These are phyloP conservation scores for Muschampia plurimacula DNA, from an alignment of 2,888 invertebrate species.

Conservation along the genomic window DNA sequence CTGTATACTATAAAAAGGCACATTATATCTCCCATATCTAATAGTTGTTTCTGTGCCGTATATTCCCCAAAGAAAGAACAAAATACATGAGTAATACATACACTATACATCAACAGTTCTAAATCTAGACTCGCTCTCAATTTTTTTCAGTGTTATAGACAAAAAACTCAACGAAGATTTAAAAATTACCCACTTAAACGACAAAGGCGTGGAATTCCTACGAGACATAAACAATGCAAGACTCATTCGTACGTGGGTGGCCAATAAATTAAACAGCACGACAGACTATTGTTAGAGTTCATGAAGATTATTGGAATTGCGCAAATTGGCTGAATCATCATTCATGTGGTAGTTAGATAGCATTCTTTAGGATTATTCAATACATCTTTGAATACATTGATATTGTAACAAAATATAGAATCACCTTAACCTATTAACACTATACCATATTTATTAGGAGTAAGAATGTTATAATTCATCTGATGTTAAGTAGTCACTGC, in stretches of 20 bases:
- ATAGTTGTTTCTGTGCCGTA: no score
- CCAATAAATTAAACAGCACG: slow-evolving; percentile 22
- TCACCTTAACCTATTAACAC: neutral
- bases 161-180: neutral
- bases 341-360: neutral
- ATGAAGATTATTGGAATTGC: slow-evolving; percentile 28
- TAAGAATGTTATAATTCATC: no score
- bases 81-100: neutral
- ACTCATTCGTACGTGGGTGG: slow-evolving; percentile 24
- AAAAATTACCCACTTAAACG: neutral
- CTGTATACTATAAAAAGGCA: no score
- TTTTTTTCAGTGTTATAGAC: neutral
- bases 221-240: slow-evolving; percentile 28
- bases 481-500: no score
- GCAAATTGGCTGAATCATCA: slow-evolving; percentile 32
- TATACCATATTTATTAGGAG: no score
- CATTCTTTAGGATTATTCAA: neutral
- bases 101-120: neutral
- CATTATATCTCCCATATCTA: no score
- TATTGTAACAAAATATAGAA: no score
- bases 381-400: neutral
- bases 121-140: neutral
- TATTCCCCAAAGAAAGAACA: no score
- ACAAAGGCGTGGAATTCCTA: slow-evolving; percentile 16
- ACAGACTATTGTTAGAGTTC: slow-evolving; percentile 28